Evolutionary conservation across 1,140 invertebrate genomes (phyloP), one percentile per base, ranked within the genome.

Genomic region (Bathynomus jamesi): DNA sequence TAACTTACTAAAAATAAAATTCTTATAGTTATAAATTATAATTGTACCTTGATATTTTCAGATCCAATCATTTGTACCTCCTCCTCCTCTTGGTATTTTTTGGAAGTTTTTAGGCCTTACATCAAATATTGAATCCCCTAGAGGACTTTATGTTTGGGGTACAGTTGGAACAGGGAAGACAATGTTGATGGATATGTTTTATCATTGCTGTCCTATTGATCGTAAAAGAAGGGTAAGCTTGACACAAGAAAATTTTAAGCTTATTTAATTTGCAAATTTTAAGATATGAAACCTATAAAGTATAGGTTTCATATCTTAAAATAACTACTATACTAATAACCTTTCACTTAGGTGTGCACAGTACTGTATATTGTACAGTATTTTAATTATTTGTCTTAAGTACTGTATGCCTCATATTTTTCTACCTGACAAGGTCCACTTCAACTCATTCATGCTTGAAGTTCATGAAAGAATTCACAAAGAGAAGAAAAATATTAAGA

Each of bases 171-270:
- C 94, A 80, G 95, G 95, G 69, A 97, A 99, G 87, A 99, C 97
- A 11, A 99, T 99, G 90, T 83, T 99, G 28, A 99, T 99, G 97
- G 96, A 99, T 84, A 81, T 99, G 77, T 98, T 99, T 83, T 95
- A 91, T 85, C 87, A 94, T 79, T 88, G 87, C 78, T 27, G 61
- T 28, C 67, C 64, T 5, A 60, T 63, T 25, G 13, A 72, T 4
- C 32, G 28, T 13, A 76, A 76, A 63, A 62, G 40, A 53, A 74
- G 73, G 40, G 73, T 74, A 65, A 53, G 72, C 67, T 28, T 17
- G 24, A 29, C 64, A 3, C 64, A 4, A 13, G 10, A 27, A 13
- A 53, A 13, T 53, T 53, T 53, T 11, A 13, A 53, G 79, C 86
- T 76, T 84, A 10, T 24, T 61, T 30, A 8, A 1, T 24, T 30